Evolutionary conservation across 2,797 vertebrate genomes (phyloP).

Genomic region (Pseudochirops corinnae): DNA sequence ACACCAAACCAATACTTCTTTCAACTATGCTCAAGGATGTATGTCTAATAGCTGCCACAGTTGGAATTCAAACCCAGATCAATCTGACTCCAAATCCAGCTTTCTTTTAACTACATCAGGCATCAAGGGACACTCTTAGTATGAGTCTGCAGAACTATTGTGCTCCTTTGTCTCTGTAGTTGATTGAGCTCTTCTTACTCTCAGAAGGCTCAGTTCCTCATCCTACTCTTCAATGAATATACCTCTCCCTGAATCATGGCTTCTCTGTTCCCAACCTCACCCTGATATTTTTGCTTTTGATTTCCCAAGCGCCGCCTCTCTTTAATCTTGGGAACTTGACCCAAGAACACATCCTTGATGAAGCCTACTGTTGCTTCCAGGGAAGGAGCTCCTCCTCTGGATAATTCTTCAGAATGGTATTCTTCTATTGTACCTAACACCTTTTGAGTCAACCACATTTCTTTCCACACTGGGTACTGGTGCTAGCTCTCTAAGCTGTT

Average conservation of each 20-base stretch:
- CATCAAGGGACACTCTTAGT: background rate
- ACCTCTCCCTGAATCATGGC: background rate
- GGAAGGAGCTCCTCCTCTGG: background rate
- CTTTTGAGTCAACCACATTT: background rate
- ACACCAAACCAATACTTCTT: background rate
- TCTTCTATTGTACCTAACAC: background rate
- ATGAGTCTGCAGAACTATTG: background rate
- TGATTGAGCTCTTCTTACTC: background rate
- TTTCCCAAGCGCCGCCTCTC: background rate
- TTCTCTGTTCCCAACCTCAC: background rate
- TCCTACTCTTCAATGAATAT: background rate
- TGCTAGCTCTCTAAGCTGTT: background rate
- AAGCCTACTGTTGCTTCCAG: background rate
- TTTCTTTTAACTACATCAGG: background rate
- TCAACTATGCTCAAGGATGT: background rate
- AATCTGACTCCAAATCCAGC: background rate
- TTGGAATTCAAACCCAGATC: background rate
- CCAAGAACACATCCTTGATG: background rate
- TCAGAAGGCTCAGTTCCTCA: background rate
- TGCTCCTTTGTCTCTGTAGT: background rate
- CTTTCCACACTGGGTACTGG: background rate
- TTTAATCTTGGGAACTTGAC: background rate
- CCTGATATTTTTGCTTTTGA: background rate
- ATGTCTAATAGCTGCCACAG: background rate
- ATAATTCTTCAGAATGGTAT: background rate